Evolutionary conservation across 2,797 vertebrate species (phyloP).

Genomic region (Malurus splendens): DNA sequence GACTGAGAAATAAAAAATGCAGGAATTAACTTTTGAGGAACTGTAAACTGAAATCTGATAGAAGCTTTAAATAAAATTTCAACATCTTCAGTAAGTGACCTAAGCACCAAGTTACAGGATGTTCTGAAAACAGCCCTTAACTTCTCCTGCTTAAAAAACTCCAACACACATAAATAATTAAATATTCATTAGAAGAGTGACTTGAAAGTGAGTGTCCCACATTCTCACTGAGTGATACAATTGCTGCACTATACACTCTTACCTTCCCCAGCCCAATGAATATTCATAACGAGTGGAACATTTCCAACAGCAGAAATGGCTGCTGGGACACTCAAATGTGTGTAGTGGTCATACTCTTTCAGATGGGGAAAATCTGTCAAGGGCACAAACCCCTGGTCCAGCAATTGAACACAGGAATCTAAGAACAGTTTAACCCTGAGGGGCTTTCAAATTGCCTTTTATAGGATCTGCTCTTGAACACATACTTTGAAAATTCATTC

Average conservation of each 20-base stretch:
- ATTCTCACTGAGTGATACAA: background rate
- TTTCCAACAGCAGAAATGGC: background rate
- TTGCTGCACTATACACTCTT: background rate
- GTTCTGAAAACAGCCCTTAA: background rate
- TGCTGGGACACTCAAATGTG: background rate
- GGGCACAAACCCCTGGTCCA: background rate
- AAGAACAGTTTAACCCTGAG: background rate
- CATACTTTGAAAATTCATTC: background rate
- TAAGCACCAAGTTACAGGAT: background rate
- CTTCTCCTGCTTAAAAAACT: background rate
- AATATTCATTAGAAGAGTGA: conserved; percentile 15
- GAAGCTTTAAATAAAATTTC: background rate
- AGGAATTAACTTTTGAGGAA: background rate
- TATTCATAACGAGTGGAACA: conserved; percentile 4
- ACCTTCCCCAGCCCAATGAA: background rate
- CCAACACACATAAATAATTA: background rate
- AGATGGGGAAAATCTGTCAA: background rate
- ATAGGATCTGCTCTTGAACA: background rate
- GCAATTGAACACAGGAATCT: background rate
- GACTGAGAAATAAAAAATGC: background rate
- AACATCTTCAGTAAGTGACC: background rate
- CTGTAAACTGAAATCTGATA: background rate
- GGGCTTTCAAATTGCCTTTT: background rate
- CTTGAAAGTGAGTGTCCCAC: background rate
- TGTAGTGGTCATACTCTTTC: background rate